Percentiles rank a stretch among this genome's conserved stretches.
Evolutionary conservation across 2,113 vertebrate genomes (phyloP).

Genomic region (Lanius collurio): DNA sequence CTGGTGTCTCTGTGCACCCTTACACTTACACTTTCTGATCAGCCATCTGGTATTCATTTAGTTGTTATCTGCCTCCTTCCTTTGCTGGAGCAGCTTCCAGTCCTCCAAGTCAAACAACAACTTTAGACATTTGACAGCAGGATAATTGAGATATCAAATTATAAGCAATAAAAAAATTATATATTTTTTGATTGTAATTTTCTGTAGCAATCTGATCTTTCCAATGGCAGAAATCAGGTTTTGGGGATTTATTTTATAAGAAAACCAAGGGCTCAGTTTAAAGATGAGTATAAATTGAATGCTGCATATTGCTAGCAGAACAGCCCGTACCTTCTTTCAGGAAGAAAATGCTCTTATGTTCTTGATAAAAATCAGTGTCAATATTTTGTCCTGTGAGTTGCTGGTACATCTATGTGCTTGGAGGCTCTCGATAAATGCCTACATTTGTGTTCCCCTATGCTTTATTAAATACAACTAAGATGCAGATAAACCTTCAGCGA

Average conservation of each 20-base stretch:
- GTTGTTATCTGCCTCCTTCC: not conserved
- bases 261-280: not conserved
- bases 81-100: slow-evolving; percentile 10
- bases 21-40: not conserved
- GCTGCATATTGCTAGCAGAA: not conserved
- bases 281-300: not conserved
- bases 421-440: not conserved
- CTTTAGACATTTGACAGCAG: not conserved
- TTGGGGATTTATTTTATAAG: not conserved
- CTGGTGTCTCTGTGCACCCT: not conserved
- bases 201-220: not conserved
- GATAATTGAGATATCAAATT: slow-evolving; percentile 10
- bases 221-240: not conserved
- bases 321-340: not conserved
- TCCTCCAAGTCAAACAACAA: not conserved
- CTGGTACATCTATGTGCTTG: not conserved
- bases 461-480: not conserved
- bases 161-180: not conserved
- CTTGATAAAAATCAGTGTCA: not conserved
- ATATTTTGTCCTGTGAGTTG: not conserved
- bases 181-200: not conserved
- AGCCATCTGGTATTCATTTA: not conserved
- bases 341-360: not conserved
- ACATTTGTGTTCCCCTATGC: not conserved
- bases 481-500: not conserved